These are phyloP conservation scores for Pasiphila rectangulata DNA, from an alignment of 2,888 invertebrate genomes.

Conservation along the genomic window DNA sequence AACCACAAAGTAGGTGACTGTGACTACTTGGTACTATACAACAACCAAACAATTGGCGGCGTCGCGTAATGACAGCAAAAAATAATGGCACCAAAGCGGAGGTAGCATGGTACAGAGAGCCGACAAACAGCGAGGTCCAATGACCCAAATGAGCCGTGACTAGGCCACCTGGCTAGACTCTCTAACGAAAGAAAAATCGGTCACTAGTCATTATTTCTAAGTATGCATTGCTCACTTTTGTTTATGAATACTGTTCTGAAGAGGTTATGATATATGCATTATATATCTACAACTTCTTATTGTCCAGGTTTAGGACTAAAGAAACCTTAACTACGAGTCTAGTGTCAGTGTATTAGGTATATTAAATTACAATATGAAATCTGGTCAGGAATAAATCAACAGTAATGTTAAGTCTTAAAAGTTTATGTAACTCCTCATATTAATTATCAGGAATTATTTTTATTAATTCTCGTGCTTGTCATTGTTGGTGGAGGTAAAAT, in stretches of 20 bases:
- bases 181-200: conserved; percentile 73
- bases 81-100: conserved; percentile 55
- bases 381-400: too few species aligned
- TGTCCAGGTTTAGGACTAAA: too few species aligned
- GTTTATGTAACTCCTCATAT: too few species aligned
- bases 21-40: background rate
- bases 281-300: too few species aligned
- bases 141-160: conserved; percentile 77
- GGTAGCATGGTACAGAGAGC: conserved; percentile 48
- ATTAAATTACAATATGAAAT: too few species aligned
- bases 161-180: conserved; percentile 64
- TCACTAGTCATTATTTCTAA: conserved; percentile 46
- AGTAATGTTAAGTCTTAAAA: too few species aligned
- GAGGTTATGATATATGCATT: background rate
- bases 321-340: too few species aligned
- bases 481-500: too few species aligned
- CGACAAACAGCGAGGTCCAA: conserved; percentile 76
- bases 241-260: conserved; percentile 2
- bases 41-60: conserved; percentile 52
- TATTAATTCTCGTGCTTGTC: too few species aligned
- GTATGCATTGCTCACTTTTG: conserved; percentile 24
- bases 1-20: conserved; percentile 49
- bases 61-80: conserved; percentile 61
- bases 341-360: too few species aligned
- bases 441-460: too few species aligned